These are phyloP conservation scores for Aporophyla nigra DNA, from an alignment of 2,888 invertebrate species.

Conservation along the genomic window DNA sequence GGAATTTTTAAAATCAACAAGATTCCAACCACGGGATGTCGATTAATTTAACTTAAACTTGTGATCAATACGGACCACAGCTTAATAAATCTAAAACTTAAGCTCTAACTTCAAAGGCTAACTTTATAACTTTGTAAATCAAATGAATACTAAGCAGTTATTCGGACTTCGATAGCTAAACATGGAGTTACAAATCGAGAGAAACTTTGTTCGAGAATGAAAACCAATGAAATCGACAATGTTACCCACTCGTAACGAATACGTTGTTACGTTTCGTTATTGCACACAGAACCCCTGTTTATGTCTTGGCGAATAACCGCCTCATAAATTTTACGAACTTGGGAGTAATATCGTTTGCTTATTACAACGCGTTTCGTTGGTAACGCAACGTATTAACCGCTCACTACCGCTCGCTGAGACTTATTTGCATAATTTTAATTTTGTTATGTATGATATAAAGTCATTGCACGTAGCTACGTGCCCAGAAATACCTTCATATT, in stretches of 20 bases:
- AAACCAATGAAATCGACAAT: conserved; percentile 64
- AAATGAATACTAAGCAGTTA: conserved; percentile 55
- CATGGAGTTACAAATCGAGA: conserved; percentile 34
- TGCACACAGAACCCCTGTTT: conserved; percentile 77
- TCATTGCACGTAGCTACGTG: conserved; percentile 54
- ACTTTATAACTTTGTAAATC: conserved; percentile 53
- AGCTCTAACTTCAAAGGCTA: conserved; percentile 35
- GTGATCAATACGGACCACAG: conserved; percentile 23
- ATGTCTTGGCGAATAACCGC: conserved; percentile 84
- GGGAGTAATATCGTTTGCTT: conserved; percentile 84
- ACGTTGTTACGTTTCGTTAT: conserved; percentile 74
- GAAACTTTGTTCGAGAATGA: conserved; percentile 55
- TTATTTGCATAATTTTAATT: conserved; percentile 84
- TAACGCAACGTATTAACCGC: conserved; percentile 77
- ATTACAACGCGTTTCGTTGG: conserved; percentile 80
- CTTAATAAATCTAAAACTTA: conserved; percentile 54
- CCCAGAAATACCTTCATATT: conserved; percentile 35
- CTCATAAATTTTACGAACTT: conserved; percentile 87
- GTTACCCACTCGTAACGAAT: conserved; percentile 68
- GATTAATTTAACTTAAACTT: conserved; percentile 33
- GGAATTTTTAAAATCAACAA: not conserved
- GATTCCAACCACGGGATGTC: not conserved
- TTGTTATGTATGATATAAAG: conserved; percentile 67
- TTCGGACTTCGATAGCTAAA: conserved; percentile 43
- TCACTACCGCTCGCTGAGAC: conserved; percentile 74